phyloP scores from a whole-genome alignment of 2,113 vertebrate genomes.

The Chloebia gouldiae region DNA sequence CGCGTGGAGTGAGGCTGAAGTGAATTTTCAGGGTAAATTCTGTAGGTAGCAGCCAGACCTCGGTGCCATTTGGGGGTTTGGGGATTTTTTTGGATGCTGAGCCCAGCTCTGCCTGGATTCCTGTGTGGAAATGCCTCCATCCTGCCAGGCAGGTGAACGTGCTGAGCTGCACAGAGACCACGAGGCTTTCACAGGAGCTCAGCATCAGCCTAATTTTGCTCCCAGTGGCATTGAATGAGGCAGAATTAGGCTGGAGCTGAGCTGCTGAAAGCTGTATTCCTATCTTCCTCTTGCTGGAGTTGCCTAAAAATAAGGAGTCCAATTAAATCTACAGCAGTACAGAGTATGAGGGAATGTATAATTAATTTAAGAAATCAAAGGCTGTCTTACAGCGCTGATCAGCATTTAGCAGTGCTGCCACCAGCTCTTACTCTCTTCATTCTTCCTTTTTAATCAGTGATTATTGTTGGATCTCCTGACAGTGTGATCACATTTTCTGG shows the following conservation, averaged over 20 bases:
- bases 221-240: slow-evolving; percentile 27
- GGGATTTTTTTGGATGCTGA: not conserved
- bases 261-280: slow-evolving; percentile 23
- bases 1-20: not conserved
- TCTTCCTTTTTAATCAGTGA: slow-evolving; percentile 56
- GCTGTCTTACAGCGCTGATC: slow-evolving; percentile 42
- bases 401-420: slow-evolving; percentile 52
- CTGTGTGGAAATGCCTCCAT: not conserved
- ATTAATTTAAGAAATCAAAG: slow-evolving; percentile 61
- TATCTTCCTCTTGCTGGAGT: not conserved
- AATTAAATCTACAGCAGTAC: slow-evolving; percentile 58
- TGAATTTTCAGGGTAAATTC: not conserved
- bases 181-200: not conserved
- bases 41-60: not conserved
- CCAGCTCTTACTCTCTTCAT: slow-evolving; percentile 11
- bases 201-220: slow-evolving; percentile 41
- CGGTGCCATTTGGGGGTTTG: rapidly evolving
- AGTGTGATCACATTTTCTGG: not conserved
- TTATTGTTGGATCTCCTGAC: slow-evolving; percentile 23
- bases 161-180: not conserved
- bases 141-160: not conserved
- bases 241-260: slow-evolving; percentile 38
- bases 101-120: not conserved
- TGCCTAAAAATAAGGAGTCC: slow-evolving; percentile 63
- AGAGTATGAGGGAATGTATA: slow-evolving; percentile 57